Evolutionary conservation across 2,113 vertebrate species (phyloP).

Genomic region (Natator depressus): DNA sequence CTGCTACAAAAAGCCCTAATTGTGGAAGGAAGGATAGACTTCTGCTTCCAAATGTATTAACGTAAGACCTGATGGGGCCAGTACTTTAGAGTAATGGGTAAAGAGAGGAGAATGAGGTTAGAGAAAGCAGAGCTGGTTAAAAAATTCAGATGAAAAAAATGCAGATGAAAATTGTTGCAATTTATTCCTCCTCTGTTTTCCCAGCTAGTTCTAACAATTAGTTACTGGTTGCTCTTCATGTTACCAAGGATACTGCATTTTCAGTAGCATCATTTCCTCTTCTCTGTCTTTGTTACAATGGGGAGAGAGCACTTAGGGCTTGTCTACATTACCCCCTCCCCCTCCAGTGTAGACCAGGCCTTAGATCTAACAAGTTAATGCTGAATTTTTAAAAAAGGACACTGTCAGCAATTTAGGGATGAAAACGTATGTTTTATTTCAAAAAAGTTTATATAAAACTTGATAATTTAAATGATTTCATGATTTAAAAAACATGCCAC

Average conservation of each 20-base stretch:
- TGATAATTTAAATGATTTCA: neutral
- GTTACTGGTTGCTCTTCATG: neutral
- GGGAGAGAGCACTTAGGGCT: neutral
- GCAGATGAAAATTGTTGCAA: neutral
- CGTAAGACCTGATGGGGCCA: neutral
- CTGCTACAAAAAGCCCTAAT: neutral
- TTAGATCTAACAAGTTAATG: neutral
- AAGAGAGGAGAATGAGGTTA: neutral
- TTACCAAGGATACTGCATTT: neutral
- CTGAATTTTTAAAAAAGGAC: neutral
- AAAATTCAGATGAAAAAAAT: accelerated
- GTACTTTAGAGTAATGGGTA: neutral
- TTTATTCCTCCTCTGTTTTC: neutral
- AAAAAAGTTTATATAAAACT: neutral
- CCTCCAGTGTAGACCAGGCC: too few relatives aligned
- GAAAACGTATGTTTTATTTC: neutral
- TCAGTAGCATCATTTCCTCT: neutral
- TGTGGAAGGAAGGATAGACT: neutral
- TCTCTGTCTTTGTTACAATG: neutral
- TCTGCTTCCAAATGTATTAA: neutral
- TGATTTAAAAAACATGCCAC: neutral
- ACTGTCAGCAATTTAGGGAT: neutral
- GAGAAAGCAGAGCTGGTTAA: accelerated
- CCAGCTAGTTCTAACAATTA: neutral
- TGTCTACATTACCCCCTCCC: too few relatives aligned